phyloP scores from a whole-genome alignment of 2,113 vertebrate genomes.

The Trematomus loennbergii region DNA sequence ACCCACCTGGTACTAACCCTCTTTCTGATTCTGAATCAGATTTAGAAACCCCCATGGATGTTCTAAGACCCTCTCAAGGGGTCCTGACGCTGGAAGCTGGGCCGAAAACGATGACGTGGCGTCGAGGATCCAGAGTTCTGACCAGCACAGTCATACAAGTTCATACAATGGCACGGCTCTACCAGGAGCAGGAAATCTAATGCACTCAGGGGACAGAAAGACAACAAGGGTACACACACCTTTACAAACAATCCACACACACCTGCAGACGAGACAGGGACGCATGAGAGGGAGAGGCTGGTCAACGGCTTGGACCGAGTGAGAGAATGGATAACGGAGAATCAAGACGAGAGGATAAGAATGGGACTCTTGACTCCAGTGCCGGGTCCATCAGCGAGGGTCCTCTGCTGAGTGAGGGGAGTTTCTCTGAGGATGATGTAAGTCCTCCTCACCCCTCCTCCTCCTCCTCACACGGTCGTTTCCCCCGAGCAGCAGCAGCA shows the following conservation, averaged over 20 bases:
- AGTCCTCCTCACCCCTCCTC: slow-evolving; percentile 36
- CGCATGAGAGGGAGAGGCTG: slow-evolving; percentile 63
- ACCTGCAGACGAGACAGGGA: slow-evolving; percentile 56
- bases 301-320: slow-evolving; percentile 41
- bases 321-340: slow-evolving; percentile 29
- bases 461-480: slow-evolving; percentile 7
- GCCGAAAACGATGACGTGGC: slow-evolving; percentile 81
- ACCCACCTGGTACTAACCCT: too few relatives aligned
- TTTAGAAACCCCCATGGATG: slow-evolving; percentile 67
- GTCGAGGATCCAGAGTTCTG: slow-evolving; percentile 86
- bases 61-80: slow-evolving; percentile 57
- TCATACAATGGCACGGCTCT: slow-evolving; percentile 83
- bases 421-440: slow-evolving; percentile 86
- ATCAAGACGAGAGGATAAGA: slow-evolving; percentile 26
- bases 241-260: slow-evolving; percentile 61
- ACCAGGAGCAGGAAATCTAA: slow-evolving; percentile 88
- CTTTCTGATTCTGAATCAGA: too few relatives aligned
- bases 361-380: slow-evolving; percentile 81
- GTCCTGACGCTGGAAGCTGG: slow-evolving; percentile 77
- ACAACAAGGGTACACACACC: slow-evolving; percentile 79
- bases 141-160: slow-evolving; percentile 78
- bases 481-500: slow-evolving; percentile 48
- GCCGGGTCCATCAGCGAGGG: slow-evolving; percentile 93
- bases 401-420: slow-evolving; percentile 89
- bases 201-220: slow-evolving; percentile 84